Evolutionary conservation across 2,888 invertebrate species (phyloP).

Genomic region (Drosophila longiperda): DNA sequence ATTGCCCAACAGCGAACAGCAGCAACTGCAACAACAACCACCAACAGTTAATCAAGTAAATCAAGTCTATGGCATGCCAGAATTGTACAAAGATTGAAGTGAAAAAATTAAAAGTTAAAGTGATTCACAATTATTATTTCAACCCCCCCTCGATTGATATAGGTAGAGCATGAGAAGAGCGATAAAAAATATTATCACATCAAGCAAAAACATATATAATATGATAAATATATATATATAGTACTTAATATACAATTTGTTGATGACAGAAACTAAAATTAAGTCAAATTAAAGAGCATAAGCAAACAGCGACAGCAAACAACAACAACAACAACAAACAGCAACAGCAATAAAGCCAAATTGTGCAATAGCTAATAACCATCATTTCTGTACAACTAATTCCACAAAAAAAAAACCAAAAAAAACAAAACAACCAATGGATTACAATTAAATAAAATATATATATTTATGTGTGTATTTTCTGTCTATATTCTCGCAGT

Average conservation of each 20-base stretch:
- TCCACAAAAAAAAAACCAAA: conserved; percentile 35
- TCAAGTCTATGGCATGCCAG: conserved; percentile 75
- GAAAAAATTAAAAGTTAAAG: conserved; percentile 15
- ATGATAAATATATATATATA: conserved; percentile 9
- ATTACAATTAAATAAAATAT: conserved; percentile 25
- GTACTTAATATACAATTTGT: conserved; percentile 34
- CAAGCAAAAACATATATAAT: conserved; percentile 23
- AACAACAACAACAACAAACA: conserved; percentile 39
- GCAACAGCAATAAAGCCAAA: conserved; percentile 55
- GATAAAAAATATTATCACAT: conserved; percentile 34
- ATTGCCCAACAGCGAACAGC: conserved; percentile 81
- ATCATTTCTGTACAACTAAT: conserved; percentile 55
- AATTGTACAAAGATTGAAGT: conserved; percentile 80
- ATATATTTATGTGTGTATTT: conserved; percentile 65
- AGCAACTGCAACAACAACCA: conserved; percentile 62
- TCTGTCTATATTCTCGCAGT: conserved; percentile 68
- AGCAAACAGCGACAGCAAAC: conserved; percentile 25
- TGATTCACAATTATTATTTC: conserved; percentile 1
- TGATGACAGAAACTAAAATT: conserved; percentile 37
- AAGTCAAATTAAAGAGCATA: conserved; percentile 32
- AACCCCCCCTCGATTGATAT: conserved; percentile 3
- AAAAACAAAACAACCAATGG: conserved; percentile 3
- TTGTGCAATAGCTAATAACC: conserved; percentile 61
- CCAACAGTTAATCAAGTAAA: conserved; percentile 44
- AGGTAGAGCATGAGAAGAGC: conserved; percentile 1